Evolutionary conservation across 1,140 invertebrate genomes (phyloP).

Genomic region (Polyergus mexicanus): DNA sequence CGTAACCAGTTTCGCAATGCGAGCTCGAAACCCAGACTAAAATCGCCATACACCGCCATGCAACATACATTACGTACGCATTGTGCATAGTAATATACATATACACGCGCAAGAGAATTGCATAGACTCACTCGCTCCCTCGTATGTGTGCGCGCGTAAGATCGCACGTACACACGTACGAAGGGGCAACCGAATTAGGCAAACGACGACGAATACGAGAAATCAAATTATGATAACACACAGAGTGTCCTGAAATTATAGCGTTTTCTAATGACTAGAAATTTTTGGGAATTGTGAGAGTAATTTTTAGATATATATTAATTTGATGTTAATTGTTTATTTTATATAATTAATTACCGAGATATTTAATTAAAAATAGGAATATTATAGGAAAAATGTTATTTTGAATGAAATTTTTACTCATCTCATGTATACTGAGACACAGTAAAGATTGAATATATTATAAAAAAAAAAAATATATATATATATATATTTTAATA

Average conservation of each 20-base stretch:
- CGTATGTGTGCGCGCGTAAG: conserved; percentile 41
- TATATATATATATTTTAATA: not conserved
- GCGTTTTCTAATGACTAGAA: no score
- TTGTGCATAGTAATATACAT: not conserved
- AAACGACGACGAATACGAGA: conserved; percentile 29
- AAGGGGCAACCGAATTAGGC: conserved; percentile 32
- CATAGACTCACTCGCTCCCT: not conserved
- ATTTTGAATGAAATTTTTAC: not conserved
- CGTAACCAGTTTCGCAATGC: conserved; percentile 73
- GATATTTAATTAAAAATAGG: not conserved
- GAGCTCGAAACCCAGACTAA: conserved; percentile 55
- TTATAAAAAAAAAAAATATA: not conserved
- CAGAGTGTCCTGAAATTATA: not conserved
- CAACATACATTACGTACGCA: not conserved
- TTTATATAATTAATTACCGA: not conserved
- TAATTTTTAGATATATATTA: not conserved
- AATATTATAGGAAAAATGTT: not conserved
- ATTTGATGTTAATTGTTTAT: not conserved
- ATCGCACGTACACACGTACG: conserved; percentile 14
- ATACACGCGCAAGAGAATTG: conserved; percentile 6
- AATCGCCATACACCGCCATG: conserved; percentile 16
- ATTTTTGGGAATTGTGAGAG: not conserved
- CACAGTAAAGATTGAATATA: not conserved
- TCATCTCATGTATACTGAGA: not conserved
- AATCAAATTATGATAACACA: conserved; percentile 33